Conservation (phyloP, 2,797 vertebrate genomes). For the Adelosebastes latens region DNA sequence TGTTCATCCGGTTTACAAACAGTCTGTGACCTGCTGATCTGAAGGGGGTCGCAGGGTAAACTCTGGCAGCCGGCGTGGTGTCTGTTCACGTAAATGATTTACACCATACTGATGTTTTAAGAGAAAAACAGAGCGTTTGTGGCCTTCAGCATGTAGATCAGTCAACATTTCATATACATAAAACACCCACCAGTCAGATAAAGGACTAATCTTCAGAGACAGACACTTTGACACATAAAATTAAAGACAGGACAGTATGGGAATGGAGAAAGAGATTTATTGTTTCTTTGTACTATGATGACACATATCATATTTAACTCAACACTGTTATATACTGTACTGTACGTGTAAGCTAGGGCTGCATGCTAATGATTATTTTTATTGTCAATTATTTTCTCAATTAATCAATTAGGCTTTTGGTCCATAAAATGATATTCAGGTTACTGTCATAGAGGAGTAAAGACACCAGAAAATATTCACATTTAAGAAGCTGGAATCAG, state of each 20-base stretch:
- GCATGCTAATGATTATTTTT: too few relatives aligned
- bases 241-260: background rate
- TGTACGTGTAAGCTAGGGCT: background rate
- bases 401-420: too few relatives aligned
- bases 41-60: conserved; percentile 7
- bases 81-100: conserved; percentile 54
- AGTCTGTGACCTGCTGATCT: conserved; percentile 21
- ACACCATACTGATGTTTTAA: conserved; percentile 11
- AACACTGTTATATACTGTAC: background rate
- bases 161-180: background rate
- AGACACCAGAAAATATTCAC: too few relatives aligned
- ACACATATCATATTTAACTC: background rate
- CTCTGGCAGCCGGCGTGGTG: background rate
- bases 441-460: too few relatives aligned
- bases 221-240: background rate
- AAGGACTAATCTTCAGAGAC: background rate
- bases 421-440: too few relatives aligned
- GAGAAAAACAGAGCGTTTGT: conserved; percentile 11
- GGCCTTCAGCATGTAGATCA: conserved; percentile 17
- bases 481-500: too few relatives aligned
- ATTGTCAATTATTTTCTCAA: too few relatives aligned
- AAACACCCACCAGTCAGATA: background rate
- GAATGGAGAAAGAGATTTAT: conserved; percentile 38
- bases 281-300: conserved; percentile 4
- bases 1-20: background rate